phyloP scores from a whole-genome alignment of 2,888 invertebrate species.

The Allolobophora icterica region DNA sequence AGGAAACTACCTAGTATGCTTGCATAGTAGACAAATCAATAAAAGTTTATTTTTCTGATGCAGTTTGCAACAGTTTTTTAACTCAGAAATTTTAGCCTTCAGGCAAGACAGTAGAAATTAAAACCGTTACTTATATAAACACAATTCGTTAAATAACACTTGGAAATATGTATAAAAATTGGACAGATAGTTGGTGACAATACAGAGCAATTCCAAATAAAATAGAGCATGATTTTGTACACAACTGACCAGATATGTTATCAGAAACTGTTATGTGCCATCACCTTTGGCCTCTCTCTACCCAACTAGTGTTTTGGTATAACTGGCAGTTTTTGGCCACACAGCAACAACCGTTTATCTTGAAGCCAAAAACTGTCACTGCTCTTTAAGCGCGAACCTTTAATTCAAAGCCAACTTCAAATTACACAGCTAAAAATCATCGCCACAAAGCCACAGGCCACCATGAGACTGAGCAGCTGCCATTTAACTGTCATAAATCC shows the following conservation, averaged over 20 bases:
- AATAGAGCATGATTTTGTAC: slow-evolving; percentile 10
- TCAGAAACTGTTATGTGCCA: not conserved
- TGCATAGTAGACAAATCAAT: too few species aligned
- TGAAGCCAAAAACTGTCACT: slow-evolving; percentile 6
- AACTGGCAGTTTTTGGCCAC: not conserved
- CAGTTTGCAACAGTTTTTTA: not conserved
- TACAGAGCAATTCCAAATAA: not conserved
- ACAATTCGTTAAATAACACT: not conserved
- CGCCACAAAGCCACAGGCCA: not conserved
- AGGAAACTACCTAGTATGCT: too few species aligned
- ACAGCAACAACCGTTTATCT: not conserved
- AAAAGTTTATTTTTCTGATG: not conserved
- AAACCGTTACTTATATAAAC: not conserved
- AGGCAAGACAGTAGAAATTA: not conserved
- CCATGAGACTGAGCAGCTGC: not conserved
- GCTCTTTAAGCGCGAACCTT: not conserved
- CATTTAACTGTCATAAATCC: not conserved
- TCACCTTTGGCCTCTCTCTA: not conserved
- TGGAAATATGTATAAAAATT: slow-evolving; percentile 3
- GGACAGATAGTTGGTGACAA: not conserved
- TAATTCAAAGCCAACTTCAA: not conserved
- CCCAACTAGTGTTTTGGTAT: not conserved
- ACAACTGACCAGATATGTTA: slow-evolving; percentile 17
- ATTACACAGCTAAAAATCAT: not conserved
- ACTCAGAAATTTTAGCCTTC: not conserved